These are phyloP conservation scores for Drosophila eohydei DNA, from an alignment of 2,888 invertebrate species.

Conservation along the genomic window DNA sequence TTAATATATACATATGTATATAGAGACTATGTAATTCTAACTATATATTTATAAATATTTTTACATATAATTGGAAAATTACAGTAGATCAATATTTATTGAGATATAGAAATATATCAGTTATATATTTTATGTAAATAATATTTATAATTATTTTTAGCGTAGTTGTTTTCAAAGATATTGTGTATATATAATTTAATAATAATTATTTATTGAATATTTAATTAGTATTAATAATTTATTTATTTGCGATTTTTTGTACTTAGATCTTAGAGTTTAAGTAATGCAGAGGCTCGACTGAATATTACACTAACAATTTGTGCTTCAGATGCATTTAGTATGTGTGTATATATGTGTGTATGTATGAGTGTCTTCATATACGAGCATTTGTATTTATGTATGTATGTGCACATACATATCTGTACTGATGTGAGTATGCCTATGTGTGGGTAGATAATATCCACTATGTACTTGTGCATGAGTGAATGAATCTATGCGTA, in stretches of 20 bases:
- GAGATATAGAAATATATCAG: not conserved
- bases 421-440: too few relatives aligned
- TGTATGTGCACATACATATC: too few relatives aligned
- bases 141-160: not conserved
- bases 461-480: too few relatives aligned
- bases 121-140: not conserved
- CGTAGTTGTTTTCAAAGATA: not conserved
- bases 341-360: not conserved
- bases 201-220: not conserved
- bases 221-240: not conserved
- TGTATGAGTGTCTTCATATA: not conserved
- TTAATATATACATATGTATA: not conserved
- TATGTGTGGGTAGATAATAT: too few relatives aligned
- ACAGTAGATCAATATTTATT: not conserved
- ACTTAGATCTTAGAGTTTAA: not conserved
- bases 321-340: not conserved
- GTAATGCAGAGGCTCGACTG: rapidly evolving
- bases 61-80: not conserved
- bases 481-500: too few relatives aligned
- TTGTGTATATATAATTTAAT: not conserved
- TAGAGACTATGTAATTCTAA: not conserved
- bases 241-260: not conserved
- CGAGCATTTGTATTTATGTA: not conserved
- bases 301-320: not conserved
- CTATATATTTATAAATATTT: slow-evolving; percentile 4